Percentiles rank a stretch among this genome's conserved stretches.
These are phyloP conservation scores for Podiceps cristatus DNA, from an alignment of 2,113 vertebrate species.

Conservation along the genomic window DNA sequence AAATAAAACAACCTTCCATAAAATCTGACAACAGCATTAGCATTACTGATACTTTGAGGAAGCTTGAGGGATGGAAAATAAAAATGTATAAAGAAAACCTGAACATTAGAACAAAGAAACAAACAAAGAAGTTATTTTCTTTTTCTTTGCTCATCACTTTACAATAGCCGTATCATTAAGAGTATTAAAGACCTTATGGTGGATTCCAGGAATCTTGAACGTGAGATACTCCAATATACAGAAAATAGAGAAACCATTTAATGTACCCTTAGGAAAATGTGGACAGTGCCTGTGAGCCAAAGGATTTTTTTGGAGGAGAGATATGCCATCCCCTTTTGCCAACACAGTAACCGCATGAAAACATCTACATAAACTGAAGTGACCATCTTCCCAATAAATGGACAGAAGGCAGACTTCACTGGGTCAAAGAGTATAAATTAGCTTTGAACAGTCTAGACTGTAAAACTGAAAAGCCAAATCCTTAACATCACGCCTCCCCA, in stretches of 20 bases:
- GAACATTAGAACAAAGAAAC: not conserved
- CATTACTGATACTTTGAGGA: not conserved
- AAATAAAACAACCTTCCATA: not conserved
- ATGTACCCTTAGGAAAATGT: not conserved
- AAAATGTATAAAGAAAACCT: not conserved
- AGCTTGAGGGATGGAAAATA: not conserved
- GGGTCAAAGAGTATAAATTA: not conserved
- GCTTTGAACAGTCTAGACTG: not conserved
- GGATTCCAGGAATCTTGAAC: not conserved
- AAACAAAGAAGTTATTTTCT: not conserved
- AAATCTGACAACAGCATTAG: not conserved
- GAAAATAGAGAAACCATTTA: not conserved
- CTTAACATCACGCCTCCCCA: conserved; percentile 7
- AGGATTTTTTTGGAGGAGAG: not conserved
- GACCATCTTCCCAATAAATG: not conserved
- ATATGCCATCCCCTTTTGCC: not conserved
- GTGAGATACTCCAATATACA: not conserved
- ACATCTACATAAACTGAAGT: not conserved
- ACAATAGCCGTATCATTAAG: not conserved
- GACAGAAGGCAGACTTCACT: not conserved
- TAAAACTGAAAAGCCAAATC: conserved; percentile 47
- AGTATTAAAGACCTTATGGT: not conserved
- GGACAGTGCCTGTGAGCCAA: not conserved
- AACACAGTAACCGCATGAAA: not conserved
- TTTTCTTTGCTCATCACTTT: not conserved